phyloP scores from a whole-genome alignment of 2,113 vertebrate genomes.

The Mirounga angustirostris region DNA sequence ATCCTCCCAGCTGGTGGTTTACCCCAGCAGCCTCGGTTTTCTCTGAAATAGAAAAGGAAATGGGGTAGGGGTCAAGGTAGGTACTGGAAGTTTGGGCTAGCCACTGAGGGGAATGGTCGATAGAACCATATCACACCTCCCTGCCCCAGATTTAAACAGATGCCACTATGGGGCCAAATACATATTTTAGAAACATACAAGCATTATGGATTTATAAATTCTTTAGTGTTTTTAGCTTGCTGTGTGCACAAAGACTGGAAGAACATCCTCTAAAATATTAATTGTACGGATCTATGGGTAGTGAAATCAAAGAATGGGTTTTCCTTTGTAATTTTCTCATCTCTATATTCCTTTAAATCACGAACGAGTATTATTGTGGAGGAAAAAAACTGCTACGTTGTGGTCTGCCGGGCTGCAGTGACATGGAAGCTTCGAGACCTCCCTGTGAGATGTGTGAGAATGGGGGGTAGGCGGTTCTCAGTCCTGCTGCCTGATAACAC shows the following conservation, averaged over 20 bases:
- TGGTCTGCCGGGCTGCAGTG: neutral
- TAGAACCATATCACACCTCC: neutral
- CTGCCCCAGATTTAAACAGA: neutral
- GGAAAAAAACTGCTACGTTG: neutral
- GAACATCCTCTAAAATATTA: neutral
- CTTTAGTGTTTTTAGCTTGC: neutral
- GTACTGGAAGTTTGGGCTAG: neutral
- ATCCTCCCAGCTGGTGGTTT: neutral
- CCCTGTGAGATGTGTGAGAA: neutral
- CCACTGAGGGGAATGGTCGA: neutral
- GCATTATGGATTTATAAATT: neutral
- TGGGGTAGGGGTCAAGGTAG: neutral
- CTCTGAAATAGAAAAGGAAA: neutral
- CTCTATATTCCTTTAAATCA: neutral
- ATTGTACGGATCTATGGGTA: neutral
- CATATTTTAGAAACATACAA: neutral
- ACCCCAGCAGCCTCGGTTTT: neutral
- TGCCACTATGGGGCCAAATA: neutral
- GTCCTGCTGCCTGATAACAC: rapidly evolving
- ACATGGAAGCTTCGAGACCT: neutral
- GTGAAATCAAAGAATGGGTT: neutral
- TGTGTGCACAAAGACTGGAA: neutral
- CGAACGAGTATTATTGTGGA: neutral
- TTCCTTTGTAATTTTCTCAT: neutral
- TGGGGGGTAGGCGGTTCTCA: neutral